phyloP scores from a whole-genome alignment of 2,797 vertebrate genomes.

The Toxotes lorentzi region DNA sequence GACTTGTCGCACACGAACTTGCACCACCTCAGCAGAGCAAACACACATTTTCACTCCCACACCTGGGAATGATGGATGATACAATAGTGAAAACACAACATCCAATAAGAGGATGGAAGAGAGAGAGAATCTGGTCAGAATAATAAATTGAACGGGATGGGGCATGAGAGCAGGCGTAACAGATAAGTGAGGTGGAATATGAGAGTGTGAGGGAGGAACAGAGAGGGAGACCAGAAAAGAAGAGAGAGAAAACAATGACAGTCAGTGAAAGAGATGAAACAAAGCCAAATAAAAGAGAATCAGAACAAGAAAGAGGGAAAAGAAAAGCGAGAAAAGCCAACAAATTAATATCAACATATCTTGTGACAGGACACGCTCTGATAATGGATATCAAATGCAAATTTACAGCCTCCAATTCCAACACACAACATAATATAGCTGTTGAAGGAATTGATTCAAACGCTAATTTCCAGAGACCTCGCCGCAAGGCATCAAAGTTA shows the following conservation, averaged over 20 bases:
- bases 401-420: constrained; percentile 23
- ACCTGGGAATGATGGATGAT: constrained; percentile 70
- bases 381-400: constrained; percentile 18
- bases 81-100: constrained; percentile 62
- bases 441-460: constrained; percentile 47
- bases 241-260: not conserved
- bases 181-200: constrained; percentile 18
- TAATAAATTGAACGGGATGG: constrained; percentile 39
- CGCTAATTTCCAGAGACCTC: constrained; percentile 36
- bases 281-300: constrained; percentile 1
- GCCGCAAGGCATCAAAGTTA: constrained; percentile 36
- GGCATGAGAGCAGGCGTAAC: not conserved
- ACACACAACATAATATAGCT: constrained; percentile 18
- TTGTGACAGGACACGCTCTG: constrained; percentile 7
- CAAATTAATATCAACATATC: constrained; percentile 1
- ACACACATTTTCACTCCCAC: constrained; percentile 37
- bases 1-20: constrained; percentile 25
- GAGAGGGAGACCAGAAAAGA: not conserved
- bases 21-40: constrained; percentile 6
- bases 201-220: constrained; percentile 9
- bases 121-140: constrained; percentile 32
- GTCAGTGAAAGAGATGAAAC: not conserved
- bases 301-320: not conserved
- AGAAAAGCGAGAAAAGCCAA: not conserved
- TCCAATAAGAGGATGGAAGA: constrained; percentile 41